Evolutionary conservation across 2,888 invertebrate genomes (phyloP).

Genomic region (Nomada goodeniana): DNA sequence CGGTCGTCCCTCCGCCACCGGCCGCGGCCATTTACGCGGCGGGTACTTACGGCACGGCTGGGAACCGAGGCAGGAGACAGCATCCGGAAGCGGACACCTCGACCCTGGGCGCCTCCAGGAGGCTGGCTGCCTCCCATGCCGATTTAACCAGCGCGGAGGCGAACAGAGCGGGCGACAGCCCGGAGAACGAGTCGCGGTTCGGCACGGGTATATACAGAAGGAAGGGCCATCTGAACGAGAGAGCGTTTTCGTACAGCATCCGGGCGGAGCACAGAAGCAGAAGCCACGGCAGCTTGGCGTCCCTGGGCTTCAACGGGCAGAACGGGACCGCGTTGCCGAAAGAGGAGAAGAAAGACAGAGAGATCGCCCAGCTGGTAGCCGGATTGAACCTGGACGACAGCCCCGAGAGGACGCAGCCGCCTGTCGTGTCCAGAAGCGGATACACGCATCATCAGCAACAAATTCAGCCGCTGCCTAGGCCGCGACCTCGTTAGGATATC

Average conservation of each 20-base stretch:
- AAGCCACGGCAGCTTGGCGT: slow-evolving; percentile 96
- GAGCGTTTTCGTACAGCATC: slow-evolving; percentile 97
- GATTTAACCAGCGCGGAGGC: slow-evolving; percentile 76
- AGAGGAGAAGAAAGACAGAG: slow-evolving; percentile 91
- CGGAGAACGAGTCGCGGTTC: slow-evolving; percentile 86
- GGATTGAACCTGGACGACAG: slow-evolving; percentile 93
- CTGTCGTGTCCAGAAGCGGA: slow-evolving; percentile 85
- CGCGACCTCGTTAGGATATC: slow-evolving; percentile 78
- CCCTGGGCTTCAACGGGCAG: slow-evolving; percentile 94
- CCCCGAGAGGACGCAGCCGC: slow-evolving; percentile 88
- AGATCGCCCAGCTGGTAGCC: slow-evolving; percentile 97
- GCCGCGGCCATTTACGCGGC: slow-evolving; percentile 86
- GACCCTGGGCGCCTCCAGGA: slow-evolving; percentile 76
- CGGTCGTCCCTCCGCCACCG: slow-evolving; percentile 87
- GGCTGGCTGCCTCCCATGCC: slow-evolving; percentile 81
- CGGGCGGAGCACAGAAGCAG: slow-evolving; percentile 96
- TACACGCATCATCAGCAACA: slow-evolving; percentile 65
- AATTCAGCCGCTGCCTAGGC: slow-evolving; percentile 82
- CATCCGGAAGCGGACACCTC: slow-evolving; percentile 73
- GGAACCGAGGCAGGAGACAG: slow-evolving; percentile 81
- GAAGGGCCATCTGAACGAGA: slow-evolving; percentile 96
- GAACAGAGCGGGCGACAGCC: slow-evolving; percentile 74
- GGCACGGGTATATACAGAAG: slow-evolving; percentile 95
- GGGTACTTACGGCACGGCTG: slow-evolving; percentile 85
- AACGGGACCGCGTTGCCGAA: slow-evolving; percentile 85